These are phyloP conservation scores for Acleris laterana DNA, from an alignment of 2,888 invertebrate species.

Conservation along the genomic window DNA sequence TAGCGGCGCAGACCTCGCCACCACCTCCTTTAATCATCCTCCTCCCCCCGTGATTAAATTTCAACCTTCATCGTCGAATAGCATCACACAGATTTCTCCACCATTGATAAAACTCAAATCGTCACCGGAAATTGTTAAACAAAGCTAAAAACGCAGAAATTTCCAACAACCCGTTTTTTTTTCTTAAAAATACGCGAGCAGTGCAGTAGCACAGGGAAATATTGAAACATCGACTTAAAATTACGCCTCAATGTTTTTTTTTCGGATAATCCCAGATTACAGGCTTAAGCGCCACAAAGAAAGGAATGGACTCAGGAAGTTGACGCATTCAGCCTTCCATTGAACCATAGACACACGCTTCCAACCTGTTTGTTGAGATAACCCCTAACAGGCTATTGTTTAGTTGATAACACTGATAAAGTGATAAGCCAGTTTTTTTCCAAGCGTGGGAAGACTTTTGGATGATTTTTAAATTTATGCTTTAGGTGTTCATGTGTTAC, in stretches of 20 bases:
- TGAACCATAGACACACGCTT: constrained; percentile 32
- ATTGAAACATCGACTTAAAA: constrained; percentile 42
- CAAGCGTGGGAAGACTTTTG: no score
- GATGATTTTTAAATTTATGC: no score
- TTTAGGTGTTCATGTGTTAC: no score
- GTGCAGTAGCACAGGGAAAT: constrained; percentile 33
- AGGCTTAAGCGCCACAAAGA: constrained; percentile 42
- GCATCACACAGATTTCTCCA: no score
- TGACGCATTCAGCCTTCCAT: constrained; percentile 67
- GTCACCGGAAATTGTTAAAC: neutral
- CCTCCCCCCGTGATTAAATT: no score
- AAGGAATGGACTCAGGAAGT: constrained; percentile 66
- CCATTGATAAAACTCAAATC: neutral
- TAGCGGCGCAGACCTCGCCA: no score
- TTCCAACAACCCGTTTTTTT: neutral
- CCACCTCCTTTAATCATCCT: no score
- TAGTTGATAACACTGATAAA: constrained; percentile 59
- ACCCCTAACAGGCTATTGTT: constrained; percentile 59
- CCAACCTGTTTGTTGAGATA: constrained; percentile 63
- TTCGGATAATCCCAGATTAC: constrained; percentile 59
- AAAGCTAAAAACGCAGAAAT: neutral
- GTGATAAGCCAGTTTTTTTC: constrained; percentile 47
- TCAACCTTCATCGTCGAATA: no score
- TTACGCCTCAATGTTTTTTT: constrained; percentile 56
- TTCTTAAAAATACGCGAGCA: constrained; percentile 15